These are phyloP conservation scores for Polypterus bichir DNA, from an alignment of 2,113 vertebrate species.

Conservation along the genomic window DNA sequence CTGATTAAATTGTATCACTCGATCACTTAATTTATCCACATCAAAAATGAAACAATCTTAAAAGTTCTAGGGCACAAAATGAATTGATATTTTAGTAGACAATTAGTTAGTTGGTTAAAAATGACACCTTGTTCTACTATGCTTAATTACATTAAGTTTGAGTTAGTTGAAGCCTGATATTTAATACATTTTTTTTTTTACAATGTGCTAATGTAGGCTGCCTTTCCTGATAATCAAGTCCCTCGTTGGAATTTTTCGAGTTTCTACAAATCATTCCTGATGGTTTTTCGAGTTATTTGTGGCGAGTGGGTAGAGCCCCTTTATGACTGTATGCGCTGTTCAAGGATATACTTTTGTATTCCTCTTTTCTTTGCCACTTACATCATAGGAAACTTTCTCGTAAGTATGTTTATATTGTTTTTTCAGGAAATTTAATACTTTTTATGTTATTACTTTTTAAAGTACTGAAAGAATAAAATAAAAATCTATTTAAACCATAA, in stretches of 20 bases:
- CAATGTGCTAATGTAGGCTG: background rate
- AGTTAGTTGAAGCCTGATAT: no score
- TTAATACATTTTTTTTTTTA: no score
- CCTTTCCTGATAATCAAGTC: conserved; percentile 6
- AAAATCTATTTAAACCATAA: no score
- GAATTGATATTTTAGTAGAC: no score
- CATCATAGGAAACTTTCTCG: conserved; percentile 13
- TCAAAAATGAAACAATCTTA: no score
- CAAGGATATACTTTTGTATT: conserved; percentile 15
- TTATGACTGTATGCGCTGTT: conserved; percentile 15
- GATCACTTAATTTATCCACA: no score
- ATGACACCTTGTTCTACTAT: no score
- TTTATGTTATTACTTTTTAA: background rate
- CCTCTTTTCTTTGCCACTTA: conserved; percentile 13
- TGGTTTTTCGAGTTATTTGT: conserved; percentile 16
- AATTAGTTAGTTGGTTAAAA: no score
- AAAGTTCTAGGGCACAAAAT: no score
- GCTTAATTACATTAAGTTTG: no score
- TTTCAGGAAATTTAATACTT: background rate
- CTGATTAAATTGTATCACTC: no score
- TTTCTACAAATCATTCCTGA: conserved; percentile 15
- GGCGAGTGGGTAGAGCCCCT: conserved; percentile 16
- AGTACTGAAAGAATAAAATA: no score
- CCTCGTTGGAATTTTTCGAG: conserved; percentile 13
- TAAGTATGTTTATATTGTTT: background rate